Percentiles rank a stretch among this genome's conserved stretches.
Evolutionary conservation across 2,797 vertebrate genomes (phyloP).

Genomic region (Myotis vivesi): DNA sequence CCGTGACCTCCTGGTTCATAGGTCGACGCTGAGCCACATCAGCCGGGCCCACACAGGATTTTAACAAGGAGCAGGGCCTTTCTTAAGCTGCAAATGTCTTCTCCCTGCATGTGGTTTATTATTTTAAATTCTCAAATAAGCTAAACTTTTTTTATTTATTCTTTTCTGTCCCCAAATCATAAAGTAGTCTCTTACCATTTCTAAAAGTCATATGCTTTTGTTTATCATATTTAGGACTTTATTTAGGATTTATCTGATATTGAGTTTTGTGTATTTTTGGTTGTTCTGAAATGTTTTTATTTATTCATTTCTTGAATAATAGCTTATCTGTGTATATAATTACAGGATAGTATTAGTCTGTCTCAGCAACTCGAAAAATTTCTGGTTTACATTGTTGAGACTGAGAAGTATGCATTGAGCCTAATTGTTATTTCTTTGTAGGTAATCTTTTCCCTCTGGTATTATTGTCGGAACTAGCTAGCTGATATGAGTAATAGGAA

Average conservation of each 20-base stretch:
- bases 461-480: no score
- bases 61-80: background rate
- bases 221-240: background rate
- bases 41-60: background rate
- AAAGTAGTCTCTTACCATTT: background rate
- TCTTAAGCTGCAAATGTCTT: background rate
- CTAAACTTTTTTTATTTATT: background rate
- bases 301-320: no score
- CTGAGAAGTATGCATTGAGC: background rate
- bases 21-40: fast-evolving
- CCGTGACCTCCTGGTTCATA: no score
- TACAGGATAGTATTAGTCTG: background rate
- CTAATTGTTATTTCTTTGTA: background rate
- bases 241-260: background rate
- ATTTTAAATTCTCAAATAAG: background rate
- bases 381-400: background rate
- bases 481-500: no score
- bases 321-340: no score
- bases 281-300: no score
- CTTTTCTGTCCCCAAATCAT: background rate
- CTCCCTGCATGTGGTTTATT: background rate
- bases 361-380: background rate
- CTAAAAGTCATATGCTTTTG: background rate
- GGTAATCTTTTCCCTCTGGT: background rate
- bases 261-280: background rate